Percentiles rank a stretch among this genome's conserved stretches.
Conservation (phyloP, 2,888 invertebrate genomes). For the Drosophila ezoana region DNA sequence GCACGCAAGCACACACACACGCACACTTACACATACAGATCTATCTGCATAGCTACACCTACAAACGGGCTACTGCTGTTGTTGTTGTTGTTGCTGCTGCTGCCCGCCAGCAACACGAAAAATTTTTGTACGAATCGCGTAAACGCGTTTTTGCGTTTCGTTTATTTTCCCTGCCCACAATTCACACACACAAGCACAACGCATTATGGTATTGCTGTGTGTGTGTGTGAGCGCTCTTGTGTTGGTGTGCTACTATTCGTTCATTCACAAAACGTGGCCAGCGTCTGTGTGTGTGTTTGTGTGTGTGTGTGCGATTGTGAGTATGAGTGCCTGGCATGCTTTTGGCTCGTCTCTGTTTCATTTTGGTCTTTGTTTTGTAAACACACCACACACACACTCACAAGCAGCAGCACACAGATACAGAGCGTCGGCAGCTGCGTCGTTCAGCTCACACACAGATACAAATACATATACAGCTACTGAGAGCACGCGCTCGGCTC, state of each 20-base stretch:
- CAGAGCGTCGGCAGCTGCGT: conserved; percentile 66
- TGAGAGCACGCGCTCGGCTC: conserved; percentile 50
- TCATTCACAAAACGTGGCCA: conserved; percentile 77
- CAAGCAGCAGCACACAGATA: conserved; percentile 11
- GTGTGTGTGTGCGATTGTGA: conserved; percentile 21
- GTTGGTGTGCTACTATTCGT: conserved; percentile 77
- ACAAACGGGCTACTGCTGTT: conserved; percentile 54
- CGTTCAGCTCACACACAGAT: conserved; percentile 39
- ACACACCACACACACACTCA: conserved; percentile 59
- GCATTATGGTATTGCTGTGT: conserved; percentile 28
- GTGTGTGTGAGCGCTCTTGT: conserved; percentile 49
- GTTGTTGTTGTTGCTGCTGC: conserved; percentile 38
- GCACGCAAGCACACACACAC: conserved; percentile 24
- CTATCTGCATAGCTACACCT: conserved; percentile 66
- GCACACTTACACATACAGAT: conserved; percentile 19
- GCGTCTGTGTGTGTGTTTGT: conserved; percentile 10
- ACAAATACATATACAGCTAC: conserved; percentile 15
- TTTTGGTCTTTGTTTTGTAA: conserved; percentile 78
- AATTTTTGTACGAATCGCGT: conserved; percentile 84
- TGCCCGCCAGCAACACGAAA: conserved; percentile 51
- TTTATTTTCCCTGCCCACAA: conserved; percentile 85
- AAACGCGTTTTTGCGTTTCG: conserved; percentile 83
- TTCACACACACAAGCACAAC: conserved; percentile 62
- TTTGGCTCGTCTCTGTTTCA: conserved; percentile 65
- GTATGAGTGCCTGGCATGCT: conserved; percentile 65